phyloP scores from a whole-genome alignment of 1,140 invertebrate genomes.

The Neelides sp. region DNA sequence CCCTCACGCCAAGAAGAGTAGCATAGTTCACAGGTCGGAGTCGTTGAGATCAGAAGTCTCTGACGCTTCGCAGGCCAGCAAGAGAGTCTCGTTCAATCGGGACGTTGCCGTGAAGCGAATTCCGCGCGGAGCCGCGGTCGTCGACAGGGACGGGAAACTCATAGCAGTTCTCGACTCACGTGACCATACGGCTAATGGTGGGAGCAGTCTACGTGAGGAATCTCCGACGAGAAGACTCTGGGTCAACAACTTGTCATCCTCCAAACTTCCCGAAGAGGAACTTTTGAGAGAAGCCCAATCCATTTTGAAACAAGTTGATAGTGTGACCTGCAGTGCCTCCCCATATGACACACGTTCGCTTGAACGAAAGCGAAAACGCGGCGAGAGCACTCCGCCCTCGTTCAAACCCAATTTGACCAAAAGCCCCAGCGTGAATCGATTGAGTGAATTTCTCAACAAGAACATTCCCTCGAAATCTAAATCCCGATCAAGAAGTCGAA shows the following conservation, averaged over 20 bases:
- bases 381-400: background rate
- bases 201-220: background rate
- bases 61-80: conserved; percentile 41
- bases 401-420: background rate
- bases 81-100: conserved; percentile 70
- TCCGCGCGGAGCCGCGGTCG: conserved; percentile 37
- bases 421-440: conserved; percentile 12
- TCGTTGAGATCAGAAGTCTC: conserved; percentile 40
- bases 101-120: conserved; percentile 78
- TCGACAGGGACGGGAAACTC: conserved; percentile 22
- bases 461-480: conserved; percentile 1
- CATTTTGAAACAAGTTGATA: conserved; percentile 51
- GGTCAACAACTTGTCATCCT: conserved; percentile 51
- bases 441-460: conserved; percentile 10
- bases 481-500: background rate
- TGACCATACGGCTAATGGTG: background rate
- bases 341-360: conserved; percentile 18
- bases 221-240: conserved; percentile 20
- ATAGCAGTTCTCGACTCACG: conserved; percentile 8
- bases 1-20: conserved; percentile 15
- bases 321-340: conserved; percentile 45
- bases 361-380: conserved; percentile 8
- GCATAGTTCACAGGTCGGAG: conserved; percentile 25
- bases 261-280: conserved; percentile 47
- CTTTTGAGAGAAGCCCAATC: conserved; percentile 55